phyloP scores from a whole-genome alignment of 1,140 invertebrate species.

The Ceratina calcarata region DNA sequence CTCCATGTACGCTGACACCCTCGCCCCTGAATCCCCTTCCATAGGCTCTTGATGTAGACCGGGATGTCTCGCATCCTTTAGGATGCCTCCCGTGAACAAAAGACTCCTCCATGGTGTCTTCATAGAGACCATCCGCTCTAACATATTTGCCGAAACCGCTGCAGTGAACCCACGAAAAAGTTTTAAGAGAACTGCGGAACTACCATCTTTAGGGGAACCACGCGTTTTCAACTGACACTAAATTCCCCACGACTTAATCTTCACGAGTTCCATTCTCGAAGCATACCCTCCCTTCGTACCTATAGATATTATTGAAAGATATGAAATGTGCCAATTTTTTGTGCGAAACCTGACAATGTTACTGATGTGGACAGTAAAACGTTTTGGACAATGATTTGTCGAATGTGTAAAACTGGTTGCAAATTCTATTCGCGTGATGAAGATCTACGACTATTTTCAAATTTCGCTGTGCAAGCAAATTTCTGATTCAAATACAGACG shows the following conservation, averaged over 20 bases:
- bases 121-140: conserved; percentile 15
- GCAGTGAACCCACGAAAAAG: conserved; percentile 14
- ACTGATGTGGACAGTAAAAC: too few relatives aligned
- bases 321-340: too few relatives aligned
- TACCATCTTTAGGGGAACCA: conserved; percentile 18
- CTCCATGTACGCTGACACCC: conserved; percentile 7
- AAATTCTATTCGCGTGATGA: too few relatives aligned
- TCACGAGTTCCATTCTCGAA: not conserved
- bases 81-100: not conserved
- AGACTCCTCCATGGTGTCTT: not conserved
- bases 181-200: conserved; percentile 26
- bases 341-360: too few relatives aligned
- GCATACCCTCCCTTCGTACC: too few relatives aligned
- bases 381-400: too few relatives aligned
- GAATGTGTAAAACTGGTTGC: too few relatives aligned
- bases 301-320: too few relatives aligned
- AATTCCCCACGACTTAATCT: not conserved
- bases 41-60: too few relatives aligned
- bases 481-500: not conserved
- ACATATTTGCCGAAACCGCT: conserved; percentile 8
- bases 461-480: not conserved
- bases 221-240: not conserved
- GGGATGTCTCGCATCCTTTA: conserved; percentile 27
- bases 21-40: not conserved
- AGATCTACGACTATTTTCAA: not conserved